A percentile compares a stretch with the other conserved stretches of the same genome.
phyloP scores from a whole-genome alignment of 2,113 vertebrate species.

The Cinclus mexicanus region DNA sequence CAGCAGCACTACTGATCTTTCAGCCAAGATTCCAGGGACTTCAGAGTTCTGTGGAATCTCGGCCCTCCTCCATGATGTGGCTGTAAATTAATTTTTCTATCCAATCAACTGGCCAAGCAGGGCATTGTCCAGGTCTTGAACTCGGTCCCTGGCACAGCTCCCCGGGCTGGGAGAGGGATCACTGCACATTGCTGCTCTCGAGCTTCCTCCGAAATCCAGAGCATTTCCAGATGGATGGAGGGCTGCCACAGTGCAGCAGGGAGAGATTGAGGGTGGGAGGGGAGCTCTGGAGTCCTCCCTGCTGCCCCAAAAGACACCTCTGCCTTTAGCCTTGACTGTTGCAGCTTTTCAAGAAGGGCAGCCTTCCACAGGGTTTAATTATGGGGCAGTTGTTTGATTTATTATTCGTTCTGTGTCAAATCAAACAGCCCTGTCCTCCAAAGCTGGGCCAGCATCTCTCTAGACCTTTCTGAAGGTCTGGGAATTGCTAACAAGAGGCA shows the following conservation, averaged over 20 bases:
- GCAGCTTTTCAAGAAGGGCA: background rate
- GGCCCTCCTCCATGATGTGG: background rate
- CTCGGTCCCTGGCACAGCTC: slow-evolving; percentile 6
- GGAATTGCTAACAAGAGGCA: background rate
- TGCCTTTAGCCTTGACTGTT: background rate
- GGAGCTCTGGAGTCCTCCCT: background rate
- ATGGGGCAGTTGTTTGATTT: background rate
- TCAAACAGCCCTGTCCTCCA: background rate
- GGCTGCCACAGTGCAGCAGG: background rate
- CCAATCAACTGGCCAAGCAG: background rate
- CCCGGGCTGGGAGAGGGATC: background rate
- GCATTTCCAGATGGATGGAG: slow-evolving; percentile 9
- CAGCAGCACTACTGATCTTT: background rate
- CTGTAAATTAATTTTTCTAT: slow-evolving; percentile 10
- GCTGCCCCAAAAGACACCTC: background rate
- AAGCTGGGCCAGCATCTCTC: background rate
- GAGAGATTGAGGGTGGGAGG: background rate
- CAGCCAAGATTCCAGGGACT: slow-evolving; percentile 7
- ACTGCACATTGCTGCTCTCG: background rate
- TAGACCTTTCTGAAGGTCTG: background rate
- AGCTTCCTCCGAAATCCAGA: background rate
- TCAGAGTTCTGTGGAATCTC: background rate
- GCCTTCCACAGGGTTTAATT: background rate
- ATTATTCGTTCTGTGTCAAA: background rate
- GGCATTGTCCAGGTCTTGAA: slow-evolving; percentile 47